A percentile compares a stretch with the other conserved stretches of the same genome.
Evolutionary conservation across 2,113 vertebrate species (phyloP).

Genomic region (Vombatus ursinus): DNA sequence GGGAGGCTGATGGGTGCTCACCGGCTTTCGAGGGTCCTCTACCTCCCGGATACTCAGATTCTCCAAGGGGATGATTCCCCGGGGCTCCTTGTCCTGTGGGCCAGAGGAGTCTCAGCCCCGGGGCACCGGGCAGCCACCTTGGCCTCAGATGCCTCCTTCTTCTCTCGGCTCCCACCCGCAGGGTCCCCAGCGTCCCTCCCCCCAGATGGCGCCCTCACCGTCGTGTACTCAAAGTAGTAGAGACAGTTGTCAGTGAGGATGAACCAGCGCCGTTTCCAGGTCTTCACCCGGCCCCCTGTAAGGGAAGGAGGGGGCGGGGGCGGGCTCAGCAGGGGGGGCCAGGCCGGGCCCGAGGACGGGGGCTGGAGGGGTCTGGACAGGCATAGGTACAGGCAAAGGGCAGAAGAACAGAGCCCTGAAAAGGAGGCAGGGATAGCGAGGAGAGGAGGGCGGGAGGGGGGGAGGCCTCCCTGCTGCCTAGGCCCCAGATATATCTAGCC

Average conservation of each 20-base stretch:
- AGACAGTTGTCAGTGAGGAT: slow-evolving; percentile 97
- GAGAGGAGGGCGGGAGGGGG: slow-evolving; percentile 32
- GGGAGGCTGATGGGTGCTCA: slow-evolving; percentile 46
- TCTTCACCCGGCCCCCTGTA: slow-evolving; percentile 94
- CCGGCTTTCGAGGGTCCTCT: slow-evolving; percentile 89
- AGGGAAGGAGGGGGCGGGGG: slow-evolving; percentile 77
- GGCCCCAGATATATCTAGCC: neutral
- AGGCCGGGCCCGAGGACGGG: neutral
- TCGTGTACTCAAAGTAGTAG: slow-evolving; percentile 96
- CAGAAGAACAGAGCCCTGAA: neutral
- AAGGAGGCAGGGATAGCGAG: slow-evolving; percentile 10
- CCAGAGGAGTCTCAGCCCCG: neutral
- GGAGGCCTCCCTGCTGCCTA: neutral
- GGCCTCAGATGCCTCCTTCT: too few species aligned
- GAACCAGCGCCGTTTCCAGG: slow-evolving; percentile 96
- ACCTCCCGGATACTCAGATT: slow-evolving; percentile 96
- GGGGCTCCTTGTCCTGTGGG: slow-evolving; percentile 82
- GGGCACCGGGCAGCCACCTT: neutral
- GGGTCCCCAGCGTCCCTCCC: neutral
- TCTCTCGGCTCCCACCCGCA: fast-evolving
- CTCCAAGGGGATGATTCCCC: slow-evolving; percentile 91
- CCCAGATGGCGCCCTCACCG: slow-evolving; percentile 84
- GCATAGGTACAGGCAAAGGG: neutral
- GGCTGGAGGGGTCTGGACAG: neutral
- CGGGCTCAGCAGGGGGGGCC: slow-evolving; percentile 68